Conservation (phyloP, 2,113 vertebrate genomes). For the Thymallus thymallus region DNA sequence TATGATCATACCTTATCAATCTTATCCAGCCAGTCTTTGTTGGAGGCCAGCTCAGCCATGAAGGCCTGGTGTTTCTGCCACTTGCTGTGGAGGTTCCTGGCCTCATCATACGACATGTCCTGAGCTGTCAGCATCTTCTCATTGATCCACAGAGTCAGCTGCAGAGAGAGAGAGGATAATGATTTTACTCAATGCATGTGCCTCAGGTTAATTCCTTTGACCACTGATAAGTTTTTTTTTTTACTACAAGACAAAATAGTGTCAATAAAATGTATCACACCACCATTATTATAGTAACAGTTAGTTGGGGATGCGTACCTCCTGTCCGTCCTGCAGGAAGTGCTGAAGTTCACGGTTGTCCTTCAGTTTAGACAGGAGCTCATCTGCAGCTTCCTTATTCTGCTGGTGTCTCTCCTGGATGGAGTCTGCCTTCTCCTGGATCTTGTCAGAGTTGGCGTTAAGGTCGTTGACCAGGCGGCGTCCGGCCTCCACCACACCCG, state of each 20-base stretch:
- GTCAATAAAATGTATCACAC: background rate
- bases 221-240: background rate
- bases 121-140: conserved; percentile 94
- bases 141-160: conserved; percentile 92
- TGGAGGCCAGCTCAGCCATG: conserved; percentile 90
- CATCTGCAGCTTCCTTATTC: conserved; percentile 82
- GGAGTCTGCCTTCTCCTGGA: conserved; percentile 89
- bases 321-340: conserved; percentile 92
- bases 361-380: conserved; percentile 82
- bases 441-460: conserved; percentile 84
- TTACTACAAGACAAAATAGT: background rate
- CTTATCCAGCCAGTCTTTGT: conserved; percentile 93
- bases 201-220: background rate
- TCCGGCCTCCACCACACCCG: conserved; percentile 82
- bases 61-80: conserved; percentile 97
- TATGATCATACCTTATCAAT: conserved; percentile 78
- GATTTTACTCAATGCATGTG: background rate
- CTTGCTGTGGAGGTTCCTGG: conserved; percentile 91
- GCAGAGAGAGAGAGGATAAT: background rate
- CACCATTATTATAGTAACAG: background rate
- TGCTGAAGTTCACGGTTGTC: conserved; percentile 92
- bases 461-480: conserved; percentile 80
- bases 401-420: conserved; percentile 87
- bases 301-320: conserved; percentile 68
- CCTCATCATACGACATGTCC: conserved; percentile 92